A percentile compares a stretch with the other conserved stretches of the same genome.
Conservation (phyloP, 2,888 invertebrate genomes). For the Zygothrica quintamaculata region DNA sequence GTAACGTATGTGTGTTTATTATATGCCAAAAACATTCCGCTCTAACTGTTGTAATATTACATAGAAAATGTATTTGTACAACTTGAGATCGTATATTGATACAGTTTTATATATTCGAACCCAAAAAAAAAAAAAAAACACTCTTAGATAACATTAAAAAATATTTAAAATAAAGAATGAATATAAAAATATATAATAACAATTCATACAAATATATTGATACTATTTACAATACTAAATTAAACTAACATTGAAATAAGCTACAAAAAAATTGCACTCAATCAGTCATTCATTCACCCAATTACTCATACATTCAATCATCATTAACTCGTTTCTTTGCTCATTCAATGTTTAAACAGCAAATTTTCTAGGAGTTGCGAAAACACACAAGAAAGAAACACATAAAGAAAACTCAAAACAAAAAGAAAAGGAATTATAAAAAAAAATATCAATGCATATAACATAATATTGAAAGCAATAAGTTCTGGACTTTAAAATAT, state of each 20-base stretch:
- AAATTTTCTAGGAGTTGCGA: slow-evolving; percentile 36
- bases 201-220: slow-evolving; percentile 14
- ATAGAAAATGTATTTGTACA: slow-evolving; percentile 47
- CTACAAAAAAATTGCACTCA: slow-evolving; percentile 49
- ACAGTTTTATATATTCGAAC: slow-evolving; percentile 13
- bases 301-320: slow-evolving; percentile 30
- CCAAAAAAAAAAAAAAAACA: slow-evolving; percentile 12
- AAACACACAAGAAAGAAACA: slow-evolving; percentile 7
- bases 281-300: slow-evolving; percentile 34
- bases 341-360: slow-evolving; percentile 29
- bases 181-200: slow-evolving; percentile 6
- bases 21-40: slow-evolving; percentile 45
- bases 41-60: slow-evolving; percentile 70
- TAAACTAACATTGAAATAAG: slow-evolving; percentile 38
- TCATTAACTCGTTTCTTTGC: slow-evolving; percentile 25
- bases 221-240: slow-evolving; percentile 15
- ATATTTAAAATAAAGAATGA: slow-evolving; percentile 22
- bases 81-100: slow-evolving; percentile 46
- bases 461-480: slow-evolving; percentile 53
- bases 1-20: slow-evolving; percentile 68
- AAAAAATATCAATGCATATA: slow-evolving; percentile 16
- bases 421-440: background rate
- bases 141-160: slow-evolving; percentile 25
- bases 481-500: slow-evolving; percentile 67
- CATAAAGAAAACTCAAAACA: slow-evolving; percentile 2